Evolutionary conservation across 2,888 invertebrate species (phyloP).

Genomic region (Phragmatobia fuliginosa): DNA sequence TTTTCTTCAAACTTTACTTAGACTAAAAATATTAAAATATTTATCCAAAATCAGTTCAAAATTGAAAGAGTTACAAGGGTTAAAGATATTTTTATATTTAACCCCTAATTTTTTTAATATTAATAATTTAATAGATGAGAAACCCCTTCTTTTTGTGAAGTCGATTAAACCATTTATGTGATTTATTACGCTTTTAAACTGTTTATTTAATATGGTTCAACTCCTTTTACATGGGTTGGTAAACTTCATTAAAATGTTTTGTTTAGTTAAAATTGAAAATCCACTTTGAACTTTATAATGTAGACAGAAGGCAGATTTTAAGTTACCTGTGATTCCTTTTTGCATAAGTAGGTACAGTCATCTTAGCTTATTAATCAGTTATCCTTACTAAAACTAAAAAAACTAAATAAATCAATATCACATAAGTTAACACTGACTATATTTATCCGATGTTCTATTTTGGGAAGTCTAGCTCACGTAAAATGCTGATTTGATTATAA

Average conservation of each 20-base stretch:
- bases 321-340: background rate
- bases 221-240: too few species aligned
- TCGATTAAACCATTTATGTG: too few species aligned
- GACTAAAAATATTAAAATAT: too few species aligned
- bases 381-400: conserved; percentile 9
- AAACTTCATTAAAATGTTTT: background rate
- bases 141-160: background rate
- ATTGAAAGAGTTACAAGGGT: too few species aligned
- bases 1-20: too few species aligned
- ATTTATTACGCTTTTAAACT: too few species aligned
- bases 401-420: conserved; percentile 43
- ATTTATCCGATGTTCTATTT: conserved; percentile 1
- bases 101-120: too few species aligned
- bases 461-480: background rate
- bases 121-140: too few species aligned
- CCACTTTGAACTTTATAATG: background rate
- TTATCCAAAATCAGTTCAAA: too few species aligned
- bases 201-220: background rate
- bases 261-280: background rate
- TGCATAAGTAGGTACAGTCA: background rate
- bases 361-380: background rate
- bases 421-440: conserved; percentile 23
- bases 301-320: background rate
- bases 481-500: background rate
- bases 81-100: too few species aligned